Percentiles rank a stretch among this genome's conserved stretches.
Conservation (phyloP, 2,113 vertebrate genomes). For the Calidris pugnax region DNA sequence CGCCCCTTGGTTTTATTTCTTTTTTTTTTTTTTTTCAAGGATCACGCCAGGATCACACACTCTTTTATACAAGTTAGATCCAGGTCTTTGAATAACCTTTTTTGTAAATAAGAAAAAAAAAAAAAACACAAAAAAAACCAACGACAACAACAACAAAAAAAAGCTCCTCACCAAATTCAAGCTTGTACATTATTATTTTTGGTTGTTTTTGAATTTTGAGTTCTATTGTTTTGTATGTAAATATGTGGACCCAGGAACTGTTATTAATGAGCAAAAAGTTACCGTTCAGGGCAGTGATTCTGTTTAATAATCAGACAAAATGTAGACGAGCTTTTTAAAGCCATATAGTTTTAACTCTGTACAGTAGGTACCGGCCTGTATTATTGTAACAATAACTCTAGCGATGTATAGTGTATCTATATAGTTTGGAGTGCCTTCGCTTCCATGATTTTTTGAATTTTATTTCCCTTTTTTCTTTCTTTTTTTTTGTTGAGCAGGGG, state of each 20-base stretch:
- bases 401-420: conserved; percentile 99
- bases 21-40: too few species aligned
- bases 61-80: too few species aligned
- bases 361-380: conserved; percentile 97
- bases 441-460: conserved; percentile 86
- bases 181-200: conserved; percentile 85
- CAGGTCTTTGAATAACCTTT: too few species aligned
- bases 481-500: too few species aligned
- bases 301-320: conserved; percentile 93
- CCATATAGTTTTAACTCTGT: conserved; percentile 99
- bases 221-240: conserved; percentile 88
- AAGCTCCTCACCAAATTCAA: conserved; percentile 96
- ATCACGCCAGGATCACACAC: too few species aligned
- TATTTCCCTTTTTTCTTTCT: not conserved
- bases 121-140: not conserved
- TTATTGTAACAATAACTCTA: conserved; percentile 98
- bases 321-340: conserved; percentile 97
- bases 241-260: conserved; percentile 99
- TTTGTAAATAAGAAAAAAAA: too few species aligned
- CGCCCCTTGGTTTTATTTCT: conserved; percentile 51
- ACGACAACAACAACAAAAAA: conserved; percentile 66
- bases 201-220: conserved; percentile 77
- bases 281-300: conserved; percentile 90
- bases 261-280: conserved; percentile 94
- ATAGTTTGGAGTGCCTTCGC: conserved; percentile 99